Conservation (phyloP, 2,888 invertebrate species). For the Megaustenia siamemsis region DNA sequence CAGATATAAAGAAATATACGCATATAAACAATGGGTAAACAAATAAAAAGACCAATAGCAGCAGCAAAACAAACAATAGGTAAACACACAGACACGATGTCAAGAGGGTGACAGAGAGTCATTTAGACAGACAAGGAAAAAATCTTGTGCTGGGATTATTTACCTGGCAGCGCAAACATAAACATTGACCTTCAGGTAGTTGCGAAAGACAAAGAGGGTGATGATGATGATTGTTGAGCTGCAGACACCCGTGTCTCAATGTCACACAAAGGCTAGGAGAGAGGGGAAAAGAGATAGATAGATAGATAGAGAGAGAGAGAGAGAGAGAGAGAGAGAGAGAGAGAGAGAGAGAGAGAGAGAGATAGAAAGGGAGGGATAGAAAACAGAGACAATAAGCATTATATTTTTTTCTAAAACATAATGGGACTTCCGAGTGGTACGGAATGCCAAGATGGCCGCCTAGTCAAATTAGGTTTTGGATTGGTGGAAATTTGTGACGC, state of each 20-base stretch:
- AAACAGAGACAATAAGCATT: background rate
- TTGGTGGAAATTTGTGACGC: too few relatives aligned
- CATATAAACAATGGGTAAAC: background rate
- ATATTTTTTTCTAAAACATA: too few relatives aligned
- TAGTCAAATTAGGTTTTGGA: too few relatives aligned
- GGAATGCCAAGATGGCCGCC: too few relatives aligned
- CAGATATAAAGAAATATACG: slow-evolving; percentile 9
- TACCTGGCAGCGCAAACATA: too few relatives aligned
- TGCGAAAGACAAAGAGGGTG: too few relatives aligned
- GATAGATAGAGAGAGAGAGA: background rate
- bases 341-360: background rate
- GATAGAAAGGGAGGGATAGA: background rate
- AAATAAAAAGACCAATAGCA: background rate
- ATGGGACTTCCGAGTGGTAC: too few relatives aligned
- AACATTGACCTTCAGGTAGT: too few relatives aligned
- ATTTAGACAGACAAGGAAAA: background rate
- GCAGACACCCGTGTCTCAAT: too few relatives aligned
- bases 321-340: slow-evolving; percentile 5
- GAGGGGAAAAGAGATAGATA: background rate
- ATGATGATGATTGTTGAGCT: too few relatives aligned
- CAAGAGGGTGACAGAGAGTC: background rate
- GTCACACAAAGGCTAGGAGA: too few relatives aligned
- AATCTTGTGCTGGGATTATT: too few relatives aligned
- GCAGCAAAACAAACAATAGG: background rate
- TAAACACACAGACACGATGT: background rate